Evolutionary conservation across 2,113 vertebrate species (phyloP), one percentile per base, ranked within the genome.

Genomic region (Herpetotheres cachinnans): DNA sequence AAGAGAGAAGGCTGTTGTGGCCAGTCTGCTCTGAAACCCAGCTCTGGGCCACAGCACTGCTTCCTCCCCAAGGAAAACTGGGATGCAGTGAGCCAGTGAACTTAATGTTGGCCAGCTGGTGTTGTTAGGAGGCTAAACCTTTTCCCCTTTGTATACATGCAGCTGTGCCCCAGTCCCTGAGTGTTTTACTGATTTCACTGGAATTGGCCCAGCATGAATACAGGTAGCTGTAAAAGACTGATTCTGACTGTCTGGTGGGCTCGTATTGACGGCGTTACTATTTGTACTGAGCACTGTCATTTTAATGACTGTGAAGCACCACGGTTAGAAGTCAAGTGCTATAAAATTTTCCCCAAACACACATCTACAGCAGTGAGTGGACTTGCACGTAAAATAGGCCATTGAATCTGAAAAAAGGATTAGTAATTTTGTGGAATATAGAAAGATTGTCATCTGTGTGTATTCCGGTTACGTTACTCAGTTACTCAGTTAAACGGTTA

Each of bases 231-330:
- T 16, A 8, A 25, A 73, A 58, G 47, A 21, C 80, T 3, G 38
- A 3, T 54, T 30, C 86, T 42, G 70, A 4, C 42, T 38, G 29
- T 5, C 13, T 25, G 82, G 17, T 50, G 49, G 77, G 70, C 44
- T 85, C 0, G 0, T 66, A 81, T 5, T 46, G 44, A 4, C 54
- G 18, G 34, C 19, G 2, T 11, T 19, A 2, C 29, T 42, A 2
- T 18, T 62, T 30, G 69, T 27, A 19, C 59, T 34, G 42, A 54
- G 94, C 21, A 1, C 61, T 69, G 70, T 16, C 77, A 19, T 9
- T 6, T 55, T 7, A 80, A 66, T 13, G 84, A n/a, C 89, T 58
- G 52, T 71, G 66, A 82, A 93, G 84, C 82, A 80, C 81, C 26
- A 2, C 1, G 49, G 78, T 50, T 42, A 65, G 83, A 62, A 91